Base-by-base conservation (phyloP, 2,888 invertebrate genomes). In the Synergus japonicus region DNA sequence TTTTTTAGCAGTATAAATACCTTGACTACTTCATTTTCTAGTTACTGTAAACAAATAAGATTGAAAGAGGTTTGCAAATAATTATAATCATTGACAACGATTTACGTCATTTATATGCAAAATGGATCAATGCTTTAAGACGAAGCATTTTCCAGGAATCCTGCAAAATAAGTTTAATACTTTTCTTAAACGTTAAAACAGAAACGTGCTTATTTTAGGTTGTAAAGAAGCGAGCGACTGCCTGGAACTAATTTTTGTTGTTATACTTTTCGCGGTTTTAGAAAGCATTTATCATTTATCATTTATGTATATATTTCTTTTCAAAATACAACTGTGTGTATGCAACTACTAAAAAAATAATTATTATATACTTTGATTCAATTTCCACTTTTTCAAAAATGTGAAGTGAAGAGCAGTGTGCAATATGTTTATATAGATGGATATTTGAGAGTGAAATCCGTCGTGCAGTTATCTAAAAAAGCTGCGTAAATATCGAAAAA, bases 121-220 rank as follows among this genome's bases (percentile, higher is more conserved):
- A 58, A 58, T 58, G 58, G 58, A 58, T 18, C 58, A 58, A 58
- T 58, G 58, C 58, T 58, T 58, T 58, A 58, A 58, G 58, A 58
- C 18, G 58, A 58, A 58, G 58, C 58, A 58, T 58, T 58, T 58
- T 58, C 58, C 58, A 58, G 58, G 58, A 18, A 58, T 58, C 58
- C 58, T 58, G 58, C 58, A 58, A 58, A 58, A 58, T 58, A 58
- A 58, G 58, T 58, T 58, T 58, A 58, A 58, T 58, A 58, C 58
- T 58, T 18, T 5, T 58, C 58, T 58, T 58, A 58, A 18, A 58
- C 18, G 58, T 58, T 18, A 3, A 9, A 18, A 58, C 18, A 18
- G 18, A 58, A 18, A 18, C 58, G 58, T 58, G 18, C 58, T 58
- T 18, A 58, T 58, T 3, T 58, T 58, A 58, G 0, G 18, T 10